These are phyloP conservation scores for Jaculus jaculus DNA, from an alignment of 2,113 vertebrate genomes.

Conservation along the genomic window DNA sequence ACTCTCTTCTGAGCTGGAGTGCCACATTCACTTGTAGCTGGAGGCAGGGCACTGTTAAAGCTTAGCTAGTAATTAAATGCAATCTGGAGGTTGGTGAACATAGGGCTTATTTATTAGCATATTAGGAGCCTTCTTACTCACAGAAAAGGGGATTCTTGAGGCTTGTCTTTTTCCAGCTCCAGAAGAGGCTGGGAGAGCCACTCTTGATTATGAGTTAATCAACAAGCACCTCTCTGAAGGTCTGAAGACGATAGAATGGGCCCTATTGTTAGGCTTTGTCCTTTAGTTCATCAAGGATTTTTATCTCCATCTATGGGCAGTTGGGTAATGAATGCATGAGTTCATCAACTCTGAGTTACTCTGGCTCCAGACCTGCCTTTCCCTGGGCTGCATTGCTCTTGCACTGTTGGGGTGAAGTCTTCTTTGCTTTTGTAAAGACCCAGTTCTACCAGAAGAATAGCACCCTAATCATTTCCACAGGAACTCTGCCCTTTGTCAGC, in stretches of 20 bases:
- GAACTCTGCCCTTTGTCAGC: slow-evolving; percentile 76
- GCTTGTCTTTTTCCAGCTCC: slow-evolving; percentile 28
- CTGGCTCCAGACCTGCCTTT: not conserved
- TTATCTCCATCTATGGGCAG: not conserved
- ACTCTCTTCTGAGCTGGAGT: not conserved
- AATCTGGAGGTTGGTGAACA: not conserved
- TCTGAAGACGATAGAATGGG: not conserved
- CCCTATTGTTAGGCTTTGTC: not conserved
- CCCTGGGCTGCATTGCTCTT: not conserved
- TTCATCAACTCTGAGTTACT: not conserved
- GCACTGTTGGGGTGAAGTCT: not conserved
- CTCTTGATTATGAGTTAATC: slow-evolving; percentile 29
- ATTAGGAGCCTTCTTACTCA: not conserved
- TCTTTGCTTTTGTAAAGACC: slow-evolving; percentile 12
- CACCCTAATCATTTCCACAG: slow-evolving; percentile 85
- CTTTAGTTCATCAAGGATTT: slow-evolving; percentile 1
- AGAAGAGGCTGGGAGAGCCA: slow-evolving; percentile 6
- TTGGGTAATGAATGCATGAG: not conserved
- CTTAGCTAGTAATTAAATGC: slow-evolving; percentile 18
- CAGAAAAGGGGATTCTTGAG: not conserved
- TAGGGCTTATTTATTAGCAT: slow-evolving; percentile 49
- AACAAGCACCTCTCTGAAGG: slow-evolving; percentile 1
- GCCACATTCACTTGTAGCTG: slow-evolving; percentile 19
- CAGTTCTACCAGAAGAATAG: slow-evolving; percentile 37
- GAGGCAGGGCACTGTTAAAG: slow-evolving; percentile 46